Evolutionary conservation across 2,113 vertebrate genomes (phyloP), one percentile per base, ranked within the genome.

Genomic region (Mola mola): DNA sequence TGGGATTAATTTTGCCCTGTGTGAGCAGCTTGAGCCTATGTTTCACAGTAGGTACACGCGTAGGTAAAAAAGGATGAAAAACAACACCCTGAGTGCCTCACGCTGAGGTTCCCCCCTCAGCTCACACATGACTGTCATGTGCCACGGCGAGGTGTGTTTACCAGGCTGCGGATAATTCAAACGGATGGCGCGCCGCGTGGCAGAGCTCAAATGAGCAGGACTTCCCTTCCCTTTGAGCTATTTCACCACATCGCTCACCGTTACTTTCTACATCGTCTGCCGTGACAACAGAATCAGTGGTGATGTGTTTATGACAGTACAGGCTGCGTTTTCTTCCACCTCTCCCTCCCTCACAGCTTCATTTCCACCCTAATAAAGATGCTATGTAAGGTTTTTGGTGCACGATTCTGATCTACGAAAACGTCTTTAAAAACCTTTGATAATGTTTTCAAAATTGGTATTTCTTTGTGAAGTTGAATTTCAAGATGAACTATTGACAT

Each of bases 181-280:
- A 88, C 83, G 76, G 84, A 90, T 88, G 75, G 75, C 63, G 61
- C 69, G 41, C 34, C 24, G 52, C 70, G 33, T 42, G 51, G 61
- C 48, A 42, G 64, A 81, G 71, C 60, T 75, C 67, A 71, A 72
- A 74, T 59, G 65, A 86, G 68, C 78, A 76, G 57, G 61, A 68
- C 72, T 78, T 88, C 73, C 87, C 89, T 89, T 88, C n/a, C n/a
- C n/a, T 74, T 80, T 82, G 74, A 88, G 73, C 68, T 82, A 75
- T 81, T 87, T 87, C 81, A 80, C 79, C 82, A 68, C 83, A 90
- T 90, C 87, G 67, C 80, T 90, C 85, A 82, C 71, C 65, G 81
- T 87, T 85, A 83, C 65, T 77, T 67, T 79, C 53, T 58, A 66
- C 81, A 80, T 83, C 33, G 59, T 43, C 70, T 26, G 63, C 24